Evolutionary conservation across 2,888 invertebrate genomes (phyloP).

Genomic region (Podotricha telesiphe): DNA sequence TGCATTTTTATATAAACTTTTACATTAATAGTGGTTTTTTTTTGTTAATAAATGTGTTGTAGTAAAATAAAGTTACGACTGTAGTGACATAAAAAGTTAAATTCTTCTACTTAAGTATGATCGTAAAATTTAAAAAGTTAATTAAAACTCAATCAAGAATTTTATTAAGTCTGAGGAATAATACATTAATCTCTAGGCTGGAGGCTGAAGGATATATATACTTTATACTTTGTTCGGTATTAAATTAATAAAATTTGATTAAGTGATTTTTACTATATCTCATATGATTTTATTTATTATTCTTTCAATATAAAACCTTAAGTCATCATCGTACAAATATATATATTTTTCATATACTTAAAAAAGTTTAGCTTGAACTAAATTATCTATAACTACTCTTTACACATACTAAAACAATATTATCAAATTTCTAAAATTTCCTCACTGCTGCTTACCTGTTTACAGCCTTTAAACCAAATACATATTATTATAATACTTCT

Average conservation of each 20-base stretch:
- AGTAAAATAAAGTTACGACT: constrained; percentile 40
- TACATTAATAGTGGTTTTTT: constrained; percentile 6
- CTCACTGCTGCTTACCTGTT: background rate
- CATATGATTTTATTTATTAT: background rate
- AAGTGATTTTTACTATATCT: constrained; percentile 9
- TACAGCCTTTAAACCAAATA: background rate
- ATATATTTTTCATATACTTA: background rate
- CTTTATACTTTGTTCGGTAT: constrained; percentile 28
- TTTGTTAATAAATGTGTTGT: constrained; percentile 15
- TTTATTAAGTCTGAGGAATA: constrained; percentile 48
- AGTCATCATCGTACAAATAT: background rate
- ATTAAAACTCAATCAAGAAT: constrained; percentile 57
- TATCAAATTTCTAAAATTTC: no score
- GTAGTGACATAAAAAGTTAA: constrained; percentile 42
- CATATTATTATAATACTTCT: background rate
- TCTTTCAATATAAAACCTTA: background rate
- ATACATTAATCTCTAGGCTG: constrained; percentile 44
- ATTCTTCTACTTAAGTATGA: constrained; percentile 39
- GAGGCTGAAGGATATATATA: constrained; percentile 40
- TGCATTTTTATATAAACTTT: constrained; percentile 44
- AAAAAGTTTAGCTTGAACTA: background rate
- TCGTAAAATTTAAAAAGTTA: constrained; percentile 48
- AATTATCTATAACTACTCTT: background rate
- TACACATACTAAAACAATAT: no score
- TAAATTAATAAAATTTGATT: constrained; percentile 20